phyloP scores from a whole-genome alignment of 2,888 invertebrate species.

The Formica aserva region DNA sequence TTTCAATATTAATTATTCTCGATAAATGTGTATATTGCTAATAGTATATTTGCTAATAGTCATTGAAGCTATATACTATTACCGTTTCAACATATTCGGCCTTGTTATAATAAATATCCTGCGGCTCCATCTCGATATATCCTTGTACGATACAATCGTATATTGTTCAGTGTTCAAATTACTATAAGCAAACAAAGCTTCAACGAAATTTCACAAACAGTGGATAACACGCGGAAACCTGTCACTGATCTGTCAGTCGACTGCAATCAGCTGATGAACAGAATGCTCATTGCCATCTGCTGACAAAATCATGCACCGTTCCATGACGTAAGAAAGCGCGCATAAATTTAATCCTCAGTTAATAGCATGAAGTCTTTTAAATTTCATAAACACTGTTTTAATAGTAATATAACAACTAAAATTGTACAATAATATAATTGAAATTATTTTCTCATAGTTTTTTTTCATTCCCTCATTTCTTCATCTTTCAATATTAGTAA shows the following conservation, averaged over 20 bases:
- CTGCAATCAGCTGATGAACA: background rate
- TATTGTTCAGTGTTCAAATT: background rate
- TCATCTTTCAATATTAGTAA: background rate
- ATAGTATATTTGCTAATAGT: background rate
- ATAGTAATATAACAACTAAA: background rate
- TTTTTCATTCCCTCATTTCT: background rate
- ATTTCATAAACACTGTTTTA: background rate
- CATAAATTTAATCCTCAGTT: background rate
- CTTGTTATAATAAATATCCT: constrained; percentile 95
- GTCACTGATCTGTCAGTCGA: background rate
- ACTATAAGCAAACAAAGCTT: background rate
- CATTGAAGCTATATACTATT: constrained; percentile 64
- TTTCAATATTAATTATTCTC: background rate
- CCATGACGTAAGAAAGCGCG: background rate
- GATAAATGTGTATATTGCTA: background rate
- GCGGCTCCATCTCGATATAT: constrained; percentile 92
- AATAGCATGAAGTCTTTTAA: background rate
- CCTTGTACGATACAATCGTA: background rate
- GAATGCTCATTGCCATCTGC: constrained; percentile 9
- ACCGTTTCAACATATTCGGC: constrained; percentile 98
- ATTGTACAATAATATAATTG: background rate
- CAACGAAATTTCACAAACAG: background rate
- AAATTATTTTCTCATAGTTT: background rate
- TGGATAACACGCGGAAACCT: background rate
- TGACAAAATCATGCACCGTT: background rate